phyloP scores from a whole-genome alignment of 2,888 invertebrate genomes.

The Andrena fulva region DNA sequence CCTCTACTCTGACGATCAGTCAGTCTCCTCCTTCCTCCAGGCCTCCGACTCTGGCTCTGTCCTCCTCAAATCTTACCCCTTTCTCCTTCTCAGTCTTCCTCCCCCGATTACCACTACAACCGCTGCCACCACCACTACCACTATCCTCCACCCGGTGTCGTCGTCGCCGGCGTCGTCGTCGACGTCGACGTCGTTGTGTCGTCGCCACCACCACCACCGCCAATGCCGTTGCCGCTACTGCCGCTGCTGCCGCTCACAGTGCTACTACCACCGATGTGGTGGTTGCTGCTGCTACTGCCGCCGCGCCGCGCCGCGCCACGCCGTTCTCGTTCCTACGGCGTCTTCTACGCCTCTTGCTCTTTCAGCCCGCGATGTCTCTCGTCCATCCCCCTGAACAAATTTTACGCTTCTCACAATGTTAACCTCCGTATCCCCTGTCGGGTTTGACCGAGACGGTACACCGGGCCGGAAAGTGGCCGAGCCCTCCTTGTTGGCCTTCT shows the following conservation, averaged over 20 bases:
- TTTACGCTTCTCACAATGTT: conserved; percentile 63
- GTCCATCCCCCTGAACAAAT: conserved; percentile 52
- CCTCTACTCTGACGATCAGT: conserved; percentile 78
- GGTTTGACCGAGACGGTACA: neutral
- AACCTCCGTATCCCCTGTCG: conserved; percentile 22
- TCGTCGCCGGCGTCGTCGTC: conserved; percentile 19
- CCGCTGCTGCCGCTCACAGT: conserved; percentile 13
- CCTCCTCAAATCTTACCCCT: conserved; percentile 67
- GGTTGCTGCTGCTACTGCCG: conserved; percentile 28
- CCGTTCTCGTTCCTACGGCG: conserved; percentile 26
- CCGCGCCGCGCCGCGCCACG: neutral
- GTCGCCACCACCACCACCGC: conserved; percentile 20
- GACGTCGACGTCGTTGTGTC: conserved; percentile 14
- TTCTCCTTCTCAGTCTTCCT: conserved; percentile 57
- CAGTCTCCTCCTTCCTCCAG: conserved; percentile 76
- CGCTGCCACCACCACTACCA: conserved; percentile 12
- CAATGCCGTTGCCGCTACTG: conserved; percentile 9
- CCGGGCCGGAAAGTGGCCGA: conserved; percentile 32
- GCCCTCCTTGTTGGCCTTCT: conserved; percentile 12
- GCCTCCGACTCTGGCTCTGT: conserved; percentile 63
- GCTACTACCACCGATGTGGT: conserved; percentile 27
- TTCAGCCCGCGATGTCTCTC: conserved; percentile 29
- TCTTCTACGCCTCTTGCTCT: conserved; percentile 52
- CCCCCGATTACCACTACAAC: conserved; percentile 57
- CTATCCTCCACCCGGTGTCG: conserved; percentile 6